Percentiles rank a stretch among this genome's conserved stretches.
Conservation (phyloP, 1,140 invertebrate species). For the Drosophila littoralis region DNA sequence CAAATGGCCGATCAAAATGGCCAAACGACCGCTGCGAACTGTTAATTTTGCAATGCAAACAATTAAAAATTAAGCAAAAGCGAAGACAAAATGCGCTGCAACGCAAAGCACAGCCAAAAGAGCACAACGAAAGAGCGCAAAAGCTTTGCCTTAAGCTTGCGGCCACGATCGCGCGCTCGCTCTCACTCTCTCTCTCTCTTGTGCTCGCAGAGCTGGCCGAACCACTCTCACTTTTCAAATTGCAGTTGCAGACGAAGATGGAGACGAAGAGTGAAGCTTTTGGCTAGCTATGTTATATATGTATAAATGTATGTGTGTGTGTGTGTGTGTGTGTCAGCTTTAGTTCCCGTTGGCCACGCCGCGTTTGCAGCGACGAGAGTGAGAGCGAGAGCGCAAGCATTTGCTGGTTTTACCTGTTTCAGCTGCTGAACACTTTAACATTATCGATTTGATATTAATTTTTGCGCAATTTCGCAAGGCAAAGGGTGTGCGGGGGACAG, state of each 20-base stretch:
- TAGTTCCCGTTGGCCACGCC: slow-evolving; percentile 71
- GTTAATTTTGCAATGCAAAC: slow-evolving; percentile 71
- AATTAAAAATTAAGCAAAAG: slow-evolving; percentile 70
- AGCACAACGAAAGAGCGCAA: slow-evolving; percentile 29
- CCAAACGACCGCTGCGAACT: slow-evolving; percentile 11
- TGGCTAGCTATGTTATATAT: background rate
- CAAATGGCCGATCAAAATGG: background rate
- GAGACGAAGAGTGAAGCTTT: slow-evolving; percentile 4
- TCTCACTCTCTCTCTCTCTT: background rate
- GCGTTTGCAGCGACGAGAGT: slow-evolving; percentile 36
- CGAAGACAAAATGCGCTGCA: slow-evolving; percentile 42
- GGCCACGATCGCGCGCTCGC: slow-evolving; percentile 12
- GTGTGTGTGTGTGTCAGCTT: slow-evolving; percentile 46
- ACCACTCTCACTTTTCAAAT: slow-evolving; percentile 65
- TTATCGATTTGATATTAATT: slow-evolving; percentile 81
- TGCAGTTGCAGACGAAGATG: slow-evolving; percentile 23
- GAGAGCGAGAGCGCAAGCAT: slow-evolving; percentile 25
- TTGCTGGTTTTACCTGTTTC: slow-evolving; percentile 78
- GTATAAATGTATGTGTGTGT: background rate
- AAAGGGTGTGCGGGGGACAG: background rate
- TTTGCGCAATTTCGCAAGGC: slow-evolving; percentile 60
- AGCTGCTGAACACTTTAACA: slow-evolving; percentile 57
- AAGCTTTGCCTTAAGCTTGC: slow-evolving; percentile 15
- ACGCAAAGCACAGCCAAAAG: slow-evolving; percentile 26
- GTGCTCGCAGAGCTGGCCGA: slow-evolving; percentile 10